These are phyloP conservation scores for Clupea harengus DNA, from an alignment of 2,113 vertebrate genomes.

Conservation along the genomic window DNA sequence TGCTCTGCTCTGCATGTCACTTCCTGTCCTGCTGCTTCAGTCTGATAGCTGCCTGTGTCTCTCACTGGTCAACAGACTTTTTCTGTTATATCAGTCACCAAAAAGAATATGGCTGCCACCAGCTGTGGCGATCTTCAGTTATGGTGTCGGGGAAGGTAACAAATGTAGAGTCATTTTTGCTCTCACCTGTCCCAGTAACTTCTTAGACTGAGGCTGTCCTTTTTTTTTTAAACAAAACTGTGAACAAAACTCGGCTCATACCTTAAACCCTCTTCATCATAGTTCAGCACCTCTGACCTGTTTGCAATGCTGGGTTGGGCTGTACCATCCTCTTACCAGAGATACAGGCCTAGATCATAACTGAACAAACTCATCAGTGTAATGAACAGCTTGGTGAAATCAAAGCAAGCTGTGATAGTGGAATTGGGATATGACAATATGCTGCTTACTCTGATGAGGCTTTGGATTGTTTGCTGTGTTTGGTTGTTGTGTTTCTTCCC, in stretches of 20 bases:
- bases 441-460: not conserved
- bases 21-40: not conserved
- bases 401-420: not conserved
- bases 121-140: not conserved
- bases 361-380: not conserved
- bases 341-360: not conserved
- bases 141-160: too few species aligned
- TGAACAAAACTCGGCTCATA: too few species aligned
- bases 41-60: not conserved
- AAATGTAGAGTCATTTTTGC: too few species aligned
- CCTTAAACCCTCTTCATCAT: too few species aligned
- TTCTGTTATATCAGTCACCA: not conserved
- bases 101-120: not conserved
- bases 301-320: too few species aligned
- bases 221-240: too few species aligned
- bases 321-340: not conserved
- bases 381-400: not conserved
- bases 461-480: not conserved
- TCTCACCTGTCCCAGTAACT: too few species aligned
- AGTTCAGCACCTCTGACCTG: too few species aligned
- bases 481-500: not conserved
- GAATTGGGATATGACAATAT: not conserved
- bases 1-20: constrained; percentile 4
- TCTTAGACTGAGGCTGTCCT: too few species aligned
- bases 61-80: not conserved